Evolutionary conservation across 1,140 invertebrate species (phyloP), one percentile per base, ranked within the genome.

Genomic region (Choristoneura fumiferana): DNA sequence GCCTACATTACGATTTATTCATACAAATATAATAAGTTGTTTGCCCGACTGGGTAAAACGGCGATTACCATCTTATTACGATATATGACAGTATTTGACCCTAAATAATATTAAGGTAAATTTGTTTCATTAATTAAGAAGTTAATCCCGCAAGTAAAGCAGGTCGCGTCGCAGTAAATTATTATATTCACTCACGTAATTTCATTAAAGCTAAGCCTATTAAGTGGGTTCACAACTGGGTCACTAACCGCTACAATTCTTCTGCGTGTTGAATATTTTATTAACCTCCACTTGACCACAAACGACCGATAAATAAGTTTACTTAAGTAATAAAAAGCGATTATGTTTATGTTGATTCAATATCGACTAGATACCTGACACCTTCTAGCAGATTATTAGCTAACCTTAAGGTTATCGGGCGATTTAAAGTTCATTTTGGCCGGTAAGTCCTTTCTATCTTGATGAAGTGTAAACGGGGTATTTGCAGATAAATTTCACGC

Each of bases 371-470:
- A 29, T 29, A 49, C 8, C 18, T 10, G 17, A 49, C 17, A 49
- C 9, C 10, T 49, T 22, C 22, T 29, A 6, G 6, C 18, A 22
- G 18, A 22, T 49, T 49, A 22, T n/a, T 9, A 49, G 18, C 17
- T 1, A 8, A 3, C 2, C 22, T 29, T 10, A 45, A n/a, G 10
- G 43, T 22, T 49, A 43, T 49, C 43, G 43, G 15, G 9, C 4
- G n/a, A 6, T 43, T 43, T 17, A n/a, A 43, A 29, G 43, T 22
- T 22, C 43, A 49, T 8, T 12, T 22, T 18, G 22, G 43, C 8
- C 22, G 17, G 43, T 49, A 49, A 49, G 17, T 49, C 22, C 43
- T 49, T 29, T 49, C 43, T n/a, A 49, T 49, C 43, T 49, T 49
- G 18, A 49, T 49, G 43, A 22, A 49, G 17, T 29, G 22, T 12